Evolutionary conservation across 2,113 vertebrate species (phyloP).

Genomic region (Callospermophilus lateralis): DNA sequence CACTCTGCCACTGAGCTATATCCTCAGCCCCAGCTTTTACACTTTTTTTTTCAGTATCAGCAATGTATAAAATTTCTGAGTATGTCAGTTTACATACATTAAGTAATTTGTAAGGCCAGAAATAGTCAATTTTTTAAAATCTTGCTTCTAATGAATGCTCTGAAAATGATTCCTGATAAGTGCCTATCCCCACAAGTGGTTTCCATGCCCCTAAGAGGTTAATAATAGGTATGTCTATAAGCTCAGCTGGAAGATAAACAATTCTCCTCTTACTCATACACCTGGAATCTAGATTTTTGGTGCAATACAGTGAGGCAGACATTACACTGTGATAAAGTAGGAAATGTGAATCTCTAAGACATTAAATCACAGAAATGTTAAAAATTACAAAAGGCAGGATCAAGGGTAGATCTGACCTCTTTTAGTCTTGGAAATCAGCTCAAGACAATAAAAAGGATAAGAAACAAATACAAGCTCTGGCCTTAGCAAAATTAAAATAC

Average conservation of each 20-base stretch:
- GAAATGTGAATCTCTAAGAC: slow-evolving; percentile 8
- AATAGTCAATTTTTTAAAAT: background rate
- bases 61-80: background rate
- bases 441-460: background rate
- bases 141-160: background rate
- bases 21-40: no score
- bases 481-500: background rate
- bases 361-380: background rate
- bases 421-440: slow-evolving; percentile 39
- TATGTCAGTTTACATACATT: background rate
- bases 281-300: background rate
- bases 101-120: background rate
- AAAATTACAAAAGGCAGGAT: background rate
- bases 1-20: no score
- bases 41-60: background rate
- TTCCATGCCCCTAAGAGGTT: background rate
- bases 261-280: background rate
- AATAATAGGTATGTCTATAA: background rate
- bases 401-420: background rate
- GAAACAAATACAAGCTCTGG: background rate
- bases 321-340: background rate
- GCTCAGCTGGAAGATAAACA: background rate
- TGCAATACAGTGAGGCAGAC: background rate
- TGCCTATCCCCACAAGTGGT: background rate
- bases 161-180: background rate